Evolutionary conservation across 2,888 invertebrate genomes (phyloP).

Genomic region (Pollenia labialis): DNA sequence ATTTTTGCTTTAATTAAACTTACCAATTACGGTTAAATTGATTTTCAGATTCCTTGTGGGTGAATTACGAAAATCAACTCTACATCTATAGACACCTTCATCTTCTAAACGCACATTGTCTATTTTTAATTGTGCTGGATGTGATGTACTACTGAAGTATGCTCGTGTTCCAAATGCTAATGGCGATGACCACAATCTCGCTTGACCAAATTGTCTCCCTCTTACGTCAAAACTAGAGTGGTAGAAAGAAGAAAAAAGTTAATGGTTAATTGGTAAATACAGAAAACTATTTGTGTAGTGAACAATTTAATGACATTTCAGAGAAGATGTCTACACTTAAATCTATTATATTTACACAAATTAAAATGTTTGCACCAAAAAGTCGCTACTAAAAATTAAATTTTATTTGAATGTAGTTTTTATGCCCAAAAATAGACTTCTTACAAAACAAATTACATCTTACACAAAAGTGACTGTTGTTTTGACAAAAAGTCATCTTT

Average conservation of each 20-base stretch:
- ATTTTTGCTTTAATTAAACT: constrained; percentile 81
- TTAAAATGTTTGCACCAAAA: too few relatives aligned
- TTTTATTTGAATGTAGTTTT: too few relatives aligned
- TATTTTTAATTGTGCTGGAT: constrained; percentile 91
- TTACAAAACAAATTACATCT: too few relatives aligned
- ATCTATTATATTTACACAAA: too few relatives aligned
- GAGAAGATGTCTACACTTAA: too few relatives aligned
- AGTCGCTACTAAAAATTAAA: too few relatives aligned
- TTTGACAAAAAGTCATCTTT: too few relatives aligned
- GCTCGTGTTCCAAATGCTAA: constrained; percentile 91
- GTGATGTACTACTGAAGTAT: constrained; percentile 91
- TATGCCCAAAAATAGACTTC: too few relatives aligned
- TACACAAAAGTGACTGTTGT: too few relatives aligned
- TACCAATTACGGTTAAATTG: constrained; percentile 90
- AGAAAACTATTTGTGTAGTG: too few relatives aligned
- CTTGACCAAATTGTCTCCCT: constrained; percentile 89
- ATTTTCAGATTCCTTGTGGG: constrained; percentile 90
- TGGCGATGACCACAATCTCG: constrained; percentile 93
- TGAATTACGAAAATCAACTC: constrained; percentile 90
- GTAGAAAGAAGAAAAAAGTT: constrained; percentile 19
- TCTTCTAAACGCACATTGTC: constrained; percentile 86
- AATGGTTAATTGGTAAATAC: too few relatives aligned
- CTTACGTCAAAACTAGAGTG: constrained; percentile 90
- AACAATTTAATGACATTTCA: too few relatives aligned
- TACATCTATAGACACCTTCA: constrained; percentile 89